Evolutionary conservation across 2,888 invertebrate species (phyloP).

Genomic region (Brenthis daphne): DNA sequence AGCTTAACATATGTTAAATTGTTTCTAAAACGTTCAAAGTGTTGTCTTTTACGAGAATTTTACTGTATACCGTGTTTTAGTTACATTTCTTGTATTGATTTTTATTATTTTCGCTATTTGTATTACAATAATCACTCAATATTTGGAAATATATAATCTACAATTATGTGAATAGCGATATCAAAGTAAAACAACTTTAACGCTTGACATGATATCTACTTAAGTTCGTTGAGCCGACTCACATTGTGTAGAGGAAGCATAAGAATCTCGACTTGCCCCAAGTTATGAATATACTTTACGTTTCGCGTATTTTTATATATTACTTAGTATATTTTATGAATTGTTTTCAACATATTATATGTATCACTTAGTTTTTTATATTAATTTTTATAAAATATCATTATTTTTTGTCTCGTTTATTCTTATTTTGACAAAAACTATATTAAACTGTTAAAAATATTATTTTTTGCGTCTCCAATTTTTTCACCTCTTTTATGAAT

Average conservation of each 20-base stretch:
- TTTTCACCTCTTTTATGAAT: too few relatives aligned
- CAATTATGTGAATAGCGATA: constrained; percentile 15
- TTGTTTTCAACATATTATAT: too few relatives aligned
- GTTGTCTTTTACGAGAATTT: too few relatives aligned
- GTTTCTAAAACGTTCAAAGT: background rate
- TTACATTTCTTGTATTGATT: background rate
- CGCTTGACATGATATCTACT: constrained; percentile 25
- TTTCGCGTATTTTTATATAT: background rate
- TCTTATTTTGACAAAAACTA: too few relatives aligned
- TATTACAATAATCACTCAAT: background rate
- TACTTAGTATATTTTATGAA: too few relatives aligned
- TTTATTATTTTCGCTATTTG: background rate
- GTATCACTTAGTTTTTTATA: too few relatives aligned
- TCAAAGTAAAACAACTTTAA: constrained; percentile 21
- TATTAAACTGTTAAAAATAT: too few relatives aligned
- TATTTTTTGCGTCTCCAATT: too few relatives aligned
- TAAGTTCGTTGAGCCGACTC: constrained; percentile 25
- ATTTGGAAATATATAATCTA: background rate
- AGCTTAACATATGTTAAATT: background rate
- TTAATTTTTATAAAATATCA: too few relatives aligned
- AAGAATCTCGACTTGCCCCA: constrained; percentile 23
- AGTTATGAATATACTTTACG: constrained; percentile 18
- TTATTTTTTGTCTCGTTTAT: too few relatives aligned
- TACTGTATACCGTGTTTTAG: too few relatives aligned
- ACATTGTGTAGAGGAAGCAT: constrained; percentile 15